Conservation (phyloP, 2,888 invertebrate species). For the Asteroscopus sphinx region DNA sequence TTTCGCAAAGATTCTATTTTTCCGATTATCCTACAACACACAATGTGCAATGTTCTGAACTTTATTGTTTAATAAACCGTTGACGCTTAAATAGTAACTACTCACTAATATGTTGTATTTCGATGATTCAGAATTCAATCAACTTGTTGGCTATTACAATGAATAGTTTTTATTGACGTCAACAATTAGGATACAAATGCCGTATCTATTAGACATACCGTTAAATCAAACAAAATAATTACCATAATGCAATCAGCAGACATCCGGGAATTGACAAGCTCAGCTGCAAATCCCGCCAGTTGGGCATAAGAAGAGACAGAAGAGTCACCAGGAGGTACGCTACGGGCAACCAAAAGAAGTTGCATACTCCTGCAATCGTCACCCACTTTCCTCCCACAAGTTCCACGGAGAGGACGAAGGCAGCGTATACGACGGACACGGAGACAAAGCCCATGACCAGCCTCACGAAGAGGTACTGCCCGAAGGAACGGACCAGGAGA, state of each 20-base stretch:
- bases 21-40: too few relatives aligned
- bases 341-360: conserved; percentile 94
- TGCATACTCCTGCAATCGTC: conserved; percentile 94
- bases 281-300: conserved; percentile 93
- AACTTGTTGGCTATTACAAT: conserved; percentile 15
- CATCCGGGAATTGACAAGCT: conserved; percentile 93
- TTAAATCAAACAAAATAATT: conserved; percentile 56
- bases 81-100: background rate
- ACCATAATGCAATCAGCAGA: conserved; percentile 92
- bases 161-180: conserved; percentile 5
- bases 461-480: conserved; percentile 92
- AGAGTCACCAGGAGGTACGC: conserved; percentile 93
- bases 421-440: conserved; percentile 95
- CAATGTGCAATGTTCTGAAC: too few relatives aligned
- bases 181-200: background rate
- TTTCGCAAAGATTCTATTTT: too few relatives aligned
- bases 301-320: conserved; percentile 92
- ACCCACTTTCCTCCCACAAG: conserved; percentile 94
- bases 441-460: conserved; percentile 93
- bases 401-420: conserved; percentile 94
- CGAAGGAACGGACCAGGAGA: conserved; percentile 92
- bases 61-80: too few relatives aligned
- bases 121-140: conserved; percentile 11
- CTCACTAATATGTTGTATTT: conserved; percentile 3
- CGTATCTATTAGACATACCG: background rate